Percentiles rank a stretch among this genome's conserved stretches.
Conservation (phyloP, 2,113 vertebrate genomes). For the Clarias gariepinus region DNA sequence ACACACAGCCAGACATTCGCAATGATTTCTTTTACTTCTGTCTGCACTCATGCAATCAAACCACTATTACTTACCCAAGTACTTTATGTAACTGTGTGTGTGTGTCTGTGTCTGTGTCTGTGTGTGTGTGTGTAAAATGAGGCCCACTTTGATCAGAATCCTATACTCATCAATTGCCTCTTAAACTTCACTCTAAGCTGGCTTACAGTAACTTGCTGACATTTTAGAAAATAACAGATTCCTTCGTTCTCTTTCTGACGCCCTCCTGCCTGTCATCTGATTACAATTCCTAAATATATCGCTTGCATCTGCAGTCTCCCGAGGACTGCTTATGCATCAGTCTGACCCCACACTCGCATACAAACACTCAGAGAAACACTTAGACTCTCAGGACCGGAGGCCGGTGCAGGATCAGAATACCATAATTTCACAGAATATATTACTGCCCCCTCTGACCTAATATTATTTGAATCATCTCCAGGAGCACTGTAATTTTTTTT, state of each 20-base stretch:
- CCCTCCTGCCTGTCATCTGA: constrained; percentile 13
- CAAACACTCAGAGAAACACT: constrained; percentile 30
- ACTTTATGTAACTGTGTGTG: constrained; percentile 4
- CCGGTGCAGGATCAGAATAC: constrained; percentile 9
- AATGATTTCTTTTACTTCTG: neutral
- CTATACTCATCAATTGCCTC: neutral
- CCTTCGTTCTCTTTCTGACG: neutral
- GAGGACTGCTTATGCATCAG: constrained; percentile 21
- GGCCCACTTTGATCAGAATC: neutral
- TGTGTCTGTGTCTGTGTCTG: neutral
- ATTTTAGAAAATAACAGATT: constrained; percentile 15
- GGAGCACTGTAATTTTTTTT: constrained; percentile 1
- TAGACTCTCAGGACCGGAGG: constrained; percentile 17
- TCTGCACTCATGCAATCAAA: neutral
- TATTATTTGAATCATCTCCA: constrained; percentile 15
- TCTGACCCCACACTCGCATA: constrained; percentile 10
- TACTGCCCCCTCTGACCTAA: constrained; percentile 12
- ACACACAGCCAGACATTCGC: neutral
- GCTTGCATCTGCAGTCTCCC: constrained; percentile 15
- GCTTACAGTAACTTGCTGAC: neutral
- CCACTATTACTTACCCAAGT: neutral
- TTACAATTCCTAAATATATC: constrained; percentile 44
- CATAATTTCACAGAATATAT: constrained; percentile 24
- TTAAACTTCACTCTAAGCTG: constrained; percentile 19
- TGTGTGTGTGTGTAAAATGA: neutral